phyloP scores from a whole-genome alignment of 2,888 invertebrate genomes.

The Lasioglossum leucozonium region DNA sequence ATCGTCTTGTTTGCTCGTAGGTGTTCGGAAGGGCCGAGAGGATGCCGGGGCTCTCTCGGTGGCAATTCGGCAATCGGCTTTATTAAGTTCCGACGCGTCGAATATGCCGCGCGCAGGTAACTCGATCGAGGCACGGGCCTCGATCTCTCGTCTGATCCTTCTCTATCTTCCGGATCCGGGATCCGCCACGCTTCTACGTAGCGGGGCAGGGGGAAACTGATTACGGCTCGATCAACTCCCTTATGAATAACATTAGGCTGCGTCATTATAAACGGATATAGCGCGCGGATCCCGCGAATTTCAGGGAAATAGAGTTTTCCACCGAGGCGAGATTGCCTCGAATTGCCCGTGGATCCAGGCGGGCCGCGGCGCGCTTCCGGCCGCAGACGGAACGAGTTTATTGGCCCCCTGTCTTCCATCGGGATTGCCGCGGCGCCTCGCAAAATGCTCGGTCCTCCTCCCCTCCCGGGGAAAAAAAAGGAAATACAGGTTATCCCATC shows the following conservation, averaged over 20 bases:
- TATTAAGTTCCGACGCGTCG: constrained; percentile 68
- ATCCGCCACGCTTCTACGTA: neutral
- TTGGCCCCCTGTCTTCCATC: constrained; percentile 8
- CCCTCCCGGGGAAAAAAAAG: neutral
- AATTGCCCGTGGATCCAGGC: constrained; percentile 2
- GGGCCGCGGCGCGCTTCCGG: neutral
- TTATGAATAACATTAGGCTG: constrained; percentile 47
- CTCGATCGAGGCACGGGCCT: constrained; percentile 17
- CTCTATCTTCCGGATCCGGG: neutral
- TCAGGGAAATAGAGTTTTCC: constrained; percentile 25
- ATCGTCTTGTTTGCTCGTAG: neutral
- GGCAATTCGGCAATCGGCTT: constrained; percentile 74
- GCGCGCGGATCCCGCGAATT: constrained; percentile 24
- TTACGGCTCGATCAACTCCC: constrained; percentile 40
- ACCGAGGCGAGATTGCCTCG: neutral
- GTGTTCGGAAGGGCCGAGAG: neutral
- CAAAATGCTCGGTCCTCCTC: neutral
- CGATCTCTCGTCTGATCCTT: neutral
- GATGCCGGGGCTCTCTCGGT: constrained; percentile 43
- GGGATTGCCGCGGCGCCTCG: neutral
- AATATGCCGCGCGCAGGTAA: constrained; percentile 52
- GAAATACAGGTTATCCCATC: neutral
- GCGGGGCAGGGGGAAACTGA: constrained; percentile 16
- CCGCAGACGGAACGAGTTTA: neutral
- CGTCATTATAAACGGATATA: constrained; percentile 46